Percentiles rank a stretch among this genome's conserved stretches.
Evolutionary conservation across 2,888 invertebrate species (phyloP).

Genomic region (Lepetodrilus schrolli): DNA sequence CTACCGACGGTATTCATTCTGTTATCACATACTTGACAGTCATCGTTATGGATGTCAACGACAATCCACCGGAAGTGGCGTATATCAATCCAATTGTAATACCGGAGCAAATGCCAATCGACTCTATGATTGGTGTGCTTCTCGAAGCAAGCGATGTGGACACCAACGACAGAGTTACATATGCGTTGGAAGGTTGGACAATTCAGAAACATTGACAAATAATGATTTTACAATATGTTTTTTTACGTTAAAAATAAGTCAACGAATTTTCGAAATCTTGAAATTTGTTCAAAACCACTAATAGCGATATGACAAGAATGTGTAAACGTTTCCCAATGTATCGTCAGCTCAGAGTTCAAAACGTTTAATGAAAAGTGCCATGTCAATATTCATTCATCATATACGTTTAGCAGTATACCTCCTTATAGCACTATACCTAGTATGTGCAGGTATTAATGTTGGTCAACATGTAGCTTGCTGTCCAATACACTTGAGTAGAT

Average conservation of each 20-base stretch:
- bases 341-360: too few relatives aligned
- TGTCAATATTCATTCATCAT: too few relatives aligned
- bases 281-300: background rate
- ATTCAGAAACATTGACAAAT: background rate
- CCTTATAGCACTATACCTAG: too few relatives aligned
- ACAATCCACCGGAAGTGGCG: background rate
- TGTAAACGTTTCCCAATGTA: too few relatives aligned
- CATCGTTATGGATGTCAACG: background rate
- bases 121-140: background rate
- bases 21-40: background rate
- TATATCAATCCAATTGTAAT: background rate
- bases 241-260: background rate
- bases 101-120: background rate
- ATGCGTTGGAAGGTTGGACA: background rate
- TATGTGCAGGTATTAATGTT: too few relatives aligned
- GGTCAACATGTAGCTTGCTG: too few relatives aligned
- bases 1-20: background rate
- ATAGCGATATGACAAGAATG: background rate
- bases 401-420: too few relatives aligned
- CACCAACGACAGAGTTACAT: constrained; percentile 2
- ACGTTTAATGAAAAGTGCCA: too few relatives aligned
- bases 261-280: background rate
- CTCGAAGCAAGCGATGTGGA: background rate
- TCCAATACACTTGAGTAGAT: too few relatives aligned
- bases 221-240: background rate